Evolutionary conservation across 2,113 vertebrate species (phyloP), one percentile per base, ranked within the genome.

Genomic region (Synchiropus splendidus): DNA sequence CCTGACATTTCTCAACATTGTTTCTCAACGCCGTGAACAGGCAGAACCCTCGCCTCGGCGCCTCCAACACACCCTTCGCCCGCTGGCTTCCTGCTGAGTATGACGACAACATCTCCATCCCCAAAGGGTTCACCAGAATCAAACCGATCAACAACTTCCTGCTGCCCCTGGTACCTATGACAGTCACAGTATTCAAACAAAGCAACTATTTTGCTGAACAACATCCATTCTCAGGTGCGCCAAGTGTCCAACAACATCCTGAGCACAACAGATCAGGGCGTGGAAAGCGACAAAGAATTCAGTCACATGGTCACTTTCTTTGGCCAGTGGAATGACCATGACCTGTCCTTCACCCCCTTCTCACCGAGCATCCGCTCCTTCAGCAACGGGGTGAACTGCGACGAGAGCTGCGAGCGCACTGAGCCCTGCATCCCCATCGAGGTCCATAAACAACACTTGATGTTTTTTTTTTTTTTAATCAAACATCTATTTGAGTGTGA

Each of bases 241-340:
- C 66, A 70, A 0, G 90, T 94, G 33, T 98, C 92, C 52, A 94
- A 97, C 0, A 51, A 69, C 35, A 90, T 95, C 9, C 64, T 91
- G 11, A 70, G 37, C 45, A 91, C 89, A 9, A 74, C 74, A 1
- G 81, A 84, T 9, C 58, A 45, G 2, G 74, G 54, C 15, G 61
- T 92, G 21, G 78, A 32, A 2, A 64, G 14, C 4, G 92, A 97
- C 76, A 48, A 15, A 0, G 12, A 80, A 1, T 78, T 72, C 11
- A 67, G 84, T 0, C 81, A 86, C 61, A 55, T 92, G 54, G 85
- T 93, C 68, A 88, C 89, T 66, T 72, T 90, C 45, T 97, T 88
- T 58, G 92, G 91, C 0, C 94, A 96, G 67, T 89, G 92, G 56
- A 71, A 90, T 0, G 92, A 92, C 68, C 92, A 98, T 0, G 90